Evolutionary conservation across 2,113 vertebrate species (phyloP), one percentile per base, ranked within the genome.

Genomic region (Lepidothrix coronata): DNA sequence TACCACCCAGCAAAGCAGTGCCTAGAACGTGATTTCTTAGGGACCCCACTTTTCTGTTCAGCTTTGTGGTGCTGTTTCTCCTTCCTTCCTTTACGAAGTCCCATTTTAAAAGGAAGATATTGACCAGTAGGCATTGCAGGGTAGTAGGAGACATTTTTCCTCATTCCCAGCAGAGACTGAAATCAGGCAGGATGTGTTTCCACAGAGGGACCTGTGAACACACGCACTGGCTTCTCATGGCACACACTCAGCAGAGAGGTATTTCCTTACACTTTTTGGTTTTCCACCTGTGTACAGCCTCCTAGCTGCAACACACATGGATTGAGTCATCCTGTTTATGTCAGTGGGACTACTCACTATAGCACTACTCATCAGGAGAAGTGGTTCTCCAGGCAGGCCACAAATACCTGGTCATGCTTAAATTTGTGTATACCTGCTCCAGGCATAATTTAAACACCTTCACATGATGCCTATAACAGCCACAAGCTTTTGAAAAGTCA

Each of bases 241-340:
- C 9, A 33, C 27, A 85, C 48, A 94, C 88, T 94, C 93, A 95
- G n/a, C 76, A 84, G 39, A 87, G 76, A 96, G 88, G 83, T 89
- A 97, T 97, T 93, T 96, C 89, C 5, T 1, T 58, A 35, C 33
- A 76, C 18, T 54, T 93, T 89, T 76, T 82, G 31, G 31, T 73
- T 93, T 95, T 89, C 55, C 70, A 92, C 73, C 78, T 95, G 71
- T 83, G 79, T 94, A 57, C 74, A 88, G 28, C 23, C 33, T 58
- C 44, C 39, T 49, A 49, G 48, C 58, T 87, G 28, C 39, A 46
- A 48, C 0, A 4, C 68, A 37, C 28, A 19, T 27, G 65, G n/a
- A 49, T 54, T 94, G 85, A 93, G 70, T 95, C 90, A 94, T 68
- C 24, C 30, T 44, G 67, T 59, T 92, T 83, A 39, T 83, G 57